phyloP scores from a whole-genome alignment of 2,888 invertebrate genomes.

The Portevinia maculata region DNA sequence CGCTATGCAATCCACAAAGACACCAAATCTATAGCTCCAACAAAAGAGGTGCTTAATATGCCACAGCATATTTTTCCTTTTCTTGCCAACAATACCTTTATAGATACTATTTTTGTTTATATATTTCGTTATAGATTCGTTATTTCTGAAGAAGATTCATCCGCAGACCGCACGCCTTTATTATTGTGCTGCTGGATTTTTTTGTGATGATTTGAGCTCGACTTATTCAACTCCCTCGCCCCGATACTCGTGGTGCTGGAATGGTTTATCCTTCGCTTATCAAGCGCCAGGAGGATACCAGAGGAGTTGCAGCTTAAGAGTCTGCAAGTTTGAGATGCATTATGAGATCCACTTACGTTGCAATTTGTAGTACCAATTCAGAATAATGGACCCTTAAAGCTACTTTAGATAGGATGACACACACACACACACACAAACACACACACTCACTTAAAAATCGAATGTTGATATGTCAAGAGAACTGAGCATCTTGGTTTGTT shows the following conservation, averaged over 20 bases:
- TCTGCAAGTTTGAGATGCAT: conserved; percentile 59
- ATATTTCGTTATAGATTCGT: conserved; percentile 46
- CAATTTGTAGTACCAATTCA: conserved; percentile 56
- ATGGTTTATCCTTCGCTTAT: conserved; percentile 3
- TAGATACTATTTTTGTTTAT: conserved; percentile 15
- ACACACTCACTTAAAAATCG: background rate
- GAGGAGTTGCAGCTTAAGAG: conserved; percentile 18
- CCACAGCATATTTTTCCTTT: conserved; percentile 36
- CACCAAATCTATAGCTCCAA: conserved; percentile 50
- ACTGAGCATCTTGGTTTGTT: conserved; percentile 37
- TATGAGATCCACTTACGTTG: conserved; percentile 65
- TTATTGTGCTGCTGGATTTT: conserved; percentile 35
- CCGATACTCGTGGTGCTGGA: background rate
- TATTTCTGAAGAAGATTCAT: conserved; percentile 28
- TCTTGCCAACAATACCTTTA: conserved; percentile 29
- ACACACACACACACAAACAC: background rate
- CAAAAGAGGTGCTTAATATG: conserved; percentile 57
- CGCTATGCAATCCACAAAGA: conserved; percentile 45
- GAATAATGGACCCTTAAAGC: conserved; percentile 72
- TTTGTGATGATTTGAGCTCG: conserved; percentile 54
- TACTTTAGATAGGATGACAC: conserved; percentile 41
- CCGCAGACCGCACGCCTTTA: background rate
- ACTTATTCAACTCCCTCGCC: conserved; percentile 33
- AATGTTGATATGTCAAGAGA: conserved; percentile 55
- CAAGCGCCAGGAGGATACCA: no score